Conservation (phyloP, 1,140 invertebrate genomes). For the Lasioglossum baleicum region DNA sequence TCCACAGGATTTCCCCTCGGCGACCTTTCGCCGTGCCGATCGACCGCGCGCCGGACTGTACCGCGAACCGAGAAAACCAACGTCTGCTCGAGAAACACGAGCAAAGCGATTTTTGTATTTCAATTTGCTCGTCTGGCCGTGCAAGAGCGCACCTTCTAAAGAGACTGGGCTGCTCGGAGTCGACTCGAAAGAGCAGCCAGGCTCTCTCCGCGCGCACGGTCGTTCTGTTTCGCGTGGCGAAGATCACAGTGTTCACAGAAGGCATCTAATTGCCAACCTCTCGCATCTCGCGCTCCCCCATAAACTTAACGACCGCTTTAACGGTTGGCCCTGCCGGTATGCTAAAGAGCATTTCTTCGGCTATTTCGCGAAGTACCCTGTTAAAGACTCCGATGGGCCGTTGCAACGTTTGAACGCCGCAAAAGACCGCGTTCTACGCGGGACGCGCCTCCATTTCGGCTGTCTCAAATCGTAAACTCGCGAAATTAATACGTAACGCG, state of each 20-base stretch:
- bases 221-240: conserved; percentile 67
- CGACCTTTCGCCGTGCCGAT: neutral
- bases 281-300: conserved; percentile 68
- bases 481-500: conserved; percentile 30
- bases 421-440: conserved; percentile 36
- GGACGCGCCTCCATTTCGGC: conserved; percentile 20
- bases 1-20: too few relatives aligned
- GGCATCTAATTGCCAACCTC: conserved; percentile 71
- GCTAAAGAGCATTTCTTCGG: conserved; percentile 71
- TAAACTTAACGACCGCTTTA: conserved; percentile 73
- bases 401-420: conserved; percentile 52
- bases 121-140: conserved; percentile 48
- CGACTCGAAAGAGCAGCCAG: neutral
- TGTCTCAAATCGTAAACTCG: conserved; percentile 24
- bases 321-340: conserved; percentile 73
- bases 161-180: neutral
- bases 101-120: conserved; percentile 48
- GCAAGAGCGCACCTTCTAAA: conserved; percentile 24
- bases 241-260: conserved; percentile 71
- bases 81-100: conserved; percentile 15
- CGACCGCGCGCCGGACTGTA: too few relatives aligned
- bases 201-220: conserved; percentile 29
- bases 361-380: conserved; percentile 72
- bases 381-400: conserved; percentile 69
- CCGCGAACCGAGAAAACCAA: neutral